Base-by-base conservation (phyloP, 30 jellyfish, hydroid and myxozoan genomes). In the Aurelia aurita region DNA sequence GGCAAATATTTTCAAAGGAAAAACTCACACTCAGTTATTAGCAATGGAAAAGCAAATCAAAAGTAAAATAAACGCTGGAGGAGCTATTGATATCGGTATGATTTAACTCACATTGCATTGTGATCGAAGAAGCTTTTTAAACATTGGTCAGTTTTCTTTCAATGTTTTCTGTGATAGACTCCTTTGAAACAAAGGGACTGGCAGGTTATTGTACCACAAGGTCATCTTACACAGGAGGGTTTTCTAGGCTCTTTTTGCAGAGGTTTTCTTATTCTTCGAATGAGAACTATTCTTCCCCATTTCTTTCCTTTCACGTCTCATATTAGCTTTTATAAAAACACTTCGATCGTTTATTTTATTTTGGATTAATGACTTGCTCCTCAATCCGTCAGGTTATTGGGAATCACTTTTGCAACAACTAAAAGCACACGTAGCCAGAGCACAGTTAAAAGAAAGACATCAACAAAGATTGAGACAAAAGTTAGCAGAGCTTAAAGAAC, bases 61-160 rank as follows among this genome's bases (percentile, higher is more conserved):
- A 47, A 60, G 86, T 25, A 95, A 95, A 63, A 85, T 95, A 63
- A 86, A 75, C 27, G 95, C 89, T 73, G 99, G 99, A 5, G 99
- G 99, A 1, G 80, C 99, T 9, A 90, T 95, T 19, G 99, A 95
- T 77, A 85, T 89, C n/a, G 98, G 98, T 91, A 59, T 21, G 92
- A 14, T 43, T 46, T 28, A 3, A 19, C 7, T 25, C 1, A 32
- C 49, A 11, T 11, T 65, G 18, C 4, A 3, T 31, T 5, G 43
- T 31, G 43, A 2, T 31, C 5, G 43, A 31, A 31, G 5, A 31
- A 3, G 43, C 5, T 31, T 31, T 31, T 31, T 31, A 5, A 31
- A 31, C 43, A 31, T 5, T 31, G 43, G 5, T 31, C n/a, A n/a
- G n/a, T 5, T 31, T 31, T 31, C 5, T 31, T 3, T 5, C 43